Percentiles rank a stretch among this genome's conserved stretches.
These are phyloP conservation scores for Brachionus angularis DNA, from an alignment of 1,140 invertebrate genomes.

Conservation along the genomic window DNA sequence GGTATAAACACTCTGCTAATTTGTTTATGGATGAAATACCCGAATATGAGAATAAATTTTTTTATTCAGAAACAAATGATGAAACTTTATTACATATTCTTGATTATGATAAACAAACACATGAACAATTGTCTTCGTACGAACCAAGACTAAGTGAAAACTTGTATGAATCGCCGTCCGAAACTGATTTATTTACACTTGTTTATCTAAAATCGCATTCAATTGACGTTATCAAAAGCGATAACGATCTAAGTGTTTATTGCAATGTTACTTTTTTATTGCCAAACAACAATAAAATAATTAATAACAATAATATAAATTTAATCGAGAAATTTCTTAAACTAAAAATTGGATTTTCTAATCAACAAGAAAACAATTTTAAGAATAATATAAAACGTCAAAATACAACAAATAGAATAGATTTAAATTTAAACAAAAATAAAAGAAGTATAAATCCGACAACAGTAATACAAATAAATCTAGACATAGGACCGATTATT, in stretches of 20 bases:
- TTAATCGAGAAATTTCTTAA: background rate
- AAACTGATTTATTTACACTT: background rate
- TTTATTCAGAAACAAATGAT: background rate
- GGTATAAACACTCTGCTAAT: slow-evolving; percentile 13
- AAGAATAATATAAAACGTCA: too few relatives aligned
- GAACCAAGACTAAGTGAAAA: background rate
- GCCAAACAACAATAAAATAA: background rate
- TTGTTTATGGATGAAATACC: background rate
- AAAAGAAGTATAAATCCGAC: background rate
- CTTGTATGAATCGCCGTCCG: background rate
- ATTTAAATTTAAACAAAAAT: background rate
- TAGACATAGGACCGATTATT: slow-evolving; percentile 14
- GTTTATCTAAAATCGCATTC: background rate
- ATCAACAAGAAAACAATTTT: too few relatives aligned
- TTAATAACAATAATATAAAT: background rate
- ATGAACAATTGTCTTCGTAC: slow-evolving; percentile 6
- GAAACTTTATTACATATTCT: background rate
- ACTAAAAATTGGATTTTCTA: background rate
- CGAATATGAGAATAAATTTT: background rate
- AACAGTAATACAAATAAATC: background rate
- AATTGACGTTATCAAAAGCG: background rate
- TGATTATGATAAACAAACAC: background rate
- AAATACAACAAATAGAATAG: too few relatives aligned
- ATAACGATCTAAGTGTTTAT: slow-evolving; percentile 1
- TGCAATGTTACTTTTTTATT: slow-evolving; percentile 1